Evolutionary conservation across 2,113 vertebrate species (phyloP), one percentile per base, ranked within the genome.

Genomic region (Lagopus muta): DNA sequence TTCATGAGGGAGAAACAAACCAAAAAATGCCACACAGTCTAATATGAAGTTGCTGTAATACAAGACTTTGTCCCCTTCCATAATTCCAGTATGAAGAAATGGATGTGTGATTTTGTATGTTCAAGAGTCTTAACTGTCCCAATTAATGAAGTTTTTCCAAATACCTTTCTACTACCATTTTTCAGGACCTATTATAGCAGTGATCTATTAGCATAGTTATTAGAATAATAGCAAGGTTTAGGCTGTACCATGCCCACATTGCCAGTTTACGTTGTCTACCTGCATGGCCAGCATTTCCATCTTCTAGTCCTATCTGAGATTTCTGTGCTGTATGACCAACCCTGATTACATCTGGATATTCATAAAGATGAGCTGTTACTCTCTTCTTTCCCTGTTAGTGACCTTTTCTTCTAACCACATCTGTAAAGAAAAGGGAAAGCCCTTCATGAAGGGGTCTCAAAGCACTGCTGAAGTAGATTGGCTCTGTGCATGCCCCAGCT

Each of bases 341-440:
- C 8, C 36, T 2, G 0, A 1, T 20, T 27, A 42, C 15, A 40
- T 3, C 8, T 12, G 55, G 6, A 27, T 22, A 17, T 52, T 70
- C 74, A 34, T 43, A 69, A 74, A 24, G 55, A 40, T 13, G 28
- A 10, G 18, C 43, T 54, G 16, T 24, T n/a, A 43, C 10, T 57
- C 20, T 30, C 8, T 50, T 73, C 22, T 8, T 4, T 20, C 13
- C 32, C 20, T 64, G 7, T 24, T 28, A 40, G 32, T 18, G 27
- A 10, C 18, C 16, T 66, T 25, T 36, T 43, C 34, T 50, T 16
- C 47, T 55, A 69, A 42, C 16, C 18, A 45, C 13, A 58, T 67
- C 19, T 25, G 24, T 40, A 69, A 78, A 57, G 27, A 52, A 8
- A 42, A 19, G 20, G 36, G 67, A 62, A 38, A 76, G 4, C 16